Evolutionary conservation across 1,140 invertebrate genomes (phyloP).

Genomic region (Papilio glaucus): DNA sequence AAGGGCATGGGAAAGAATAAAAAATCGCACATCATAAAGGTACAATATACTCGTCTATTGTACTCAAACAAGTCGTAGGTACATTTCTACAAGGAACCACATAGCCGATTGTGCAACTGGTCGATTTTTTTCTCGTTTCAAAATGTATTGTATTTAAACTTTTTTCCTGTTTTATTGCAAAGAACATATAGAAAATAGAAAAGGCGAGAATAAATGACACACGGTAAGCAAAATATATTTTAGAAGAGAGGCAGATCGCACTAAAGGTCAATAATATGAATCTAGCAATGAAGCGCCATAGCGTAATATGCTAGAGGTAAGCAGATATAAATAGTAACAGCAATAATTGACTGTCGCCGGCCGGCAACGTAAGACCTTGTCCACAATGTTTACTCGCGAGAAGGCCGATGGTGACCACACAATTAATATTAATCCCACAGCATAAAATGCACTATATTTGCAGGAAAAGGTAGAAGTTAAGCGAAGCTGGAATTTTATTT

Average conservation of each 20-base stretch:
- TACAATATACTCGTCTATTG: too few species aligned
- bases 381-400: conserved; percentile 29
- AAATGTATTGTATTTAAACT: too few species aligned
- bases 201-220: too few species aligned
- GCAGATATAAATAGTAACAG: conserved; percentile 10
- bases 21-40: too few species aligned
- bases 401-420: conserved; percentile 32
- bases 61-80: too few species aligned
- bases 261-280: conserved; percentile 1
- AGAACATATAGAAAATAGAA: too few species aligned
- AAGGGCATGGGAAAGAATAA: too few species aligned
- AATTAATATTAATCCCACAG: conserved; percentile 15
- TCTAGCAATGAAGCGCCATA: not conserved
- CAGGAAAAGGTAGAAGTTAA: not conserved
- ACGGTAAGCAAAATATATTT: not conserved
- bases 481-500: too few species aligned
- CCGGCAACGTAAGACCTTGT: conserved; percentile 37
- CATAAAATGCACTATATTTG: not conserved
- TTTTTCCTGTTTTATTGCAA: too few species aligned
- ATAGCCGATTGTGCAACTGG: too few species aligned
- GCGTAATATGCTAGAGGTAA: not conserved
- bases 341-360: conserved; percentile 31
- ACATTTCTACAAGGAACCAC: too few species aligned
- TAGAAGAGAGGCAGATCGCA: not conserved
- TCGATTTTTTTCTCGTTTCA: too few species aligned